A percentile compares a stretch with the other conserved stretches of the same genome.
These are phyloP conservation scores for Neogobius melanostomus DNA, from an alignment of 2,113 vertebrate species.

Conservation along the genomic window DNA sequence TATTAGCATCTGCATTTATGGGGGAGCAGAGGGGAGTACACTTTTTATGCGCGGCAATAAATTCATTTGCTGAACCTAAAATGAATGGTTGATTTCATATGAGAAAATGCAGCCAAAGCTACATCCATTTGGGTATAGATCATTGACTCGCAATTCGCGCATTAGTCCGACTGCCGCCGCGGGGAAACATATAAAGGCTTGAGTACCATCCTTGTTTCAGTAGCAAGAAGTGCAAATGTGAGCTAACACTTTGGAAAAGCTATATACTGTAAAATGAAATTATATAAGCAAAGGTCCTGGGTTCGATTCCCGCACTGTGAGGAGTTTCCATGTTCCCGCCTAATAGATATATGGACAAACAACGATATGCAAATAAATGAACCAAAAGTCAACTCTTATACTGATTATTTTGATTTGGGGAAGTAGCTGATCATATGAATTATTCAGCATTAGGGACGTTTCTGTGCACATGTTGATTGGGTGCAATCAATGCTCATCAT, in stretches of 20 bases:
- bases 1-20: conserved; percentile 1
- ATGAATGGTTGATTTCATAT: conserved; percentile 1
- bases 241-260: no score
- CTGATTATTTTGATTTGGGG: neutral
- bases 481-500: neutral
- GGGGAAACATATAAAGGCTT: neutral
- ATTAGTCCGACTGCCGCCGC: no score
- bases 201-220: no score
- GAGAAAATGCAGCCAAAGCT: neutral
- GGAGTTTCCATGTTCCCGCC: no score
- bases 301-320: no score
- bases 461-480: neutral
- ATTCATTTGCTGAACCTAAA: neutral
- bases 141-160: neutral
- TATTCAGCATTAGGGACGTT: neutral
- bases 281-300: no score
- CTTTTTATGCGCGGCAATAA: neutral
- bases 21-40: neutral
- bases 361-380: neutral
- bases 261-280: no score
- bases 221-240: no score
- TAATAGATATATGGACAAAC: no score
- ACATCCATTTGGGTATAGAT: neutral
- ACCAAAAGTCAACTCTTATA: neutral
- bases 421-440: neutral